A percentile compares a stretch with the other conserved stretches of the same genome.
Evolutionary conservation across 2,113 vertebrate genomes (phyloP).

Genomic region (Neotoma lepida): DNA sequence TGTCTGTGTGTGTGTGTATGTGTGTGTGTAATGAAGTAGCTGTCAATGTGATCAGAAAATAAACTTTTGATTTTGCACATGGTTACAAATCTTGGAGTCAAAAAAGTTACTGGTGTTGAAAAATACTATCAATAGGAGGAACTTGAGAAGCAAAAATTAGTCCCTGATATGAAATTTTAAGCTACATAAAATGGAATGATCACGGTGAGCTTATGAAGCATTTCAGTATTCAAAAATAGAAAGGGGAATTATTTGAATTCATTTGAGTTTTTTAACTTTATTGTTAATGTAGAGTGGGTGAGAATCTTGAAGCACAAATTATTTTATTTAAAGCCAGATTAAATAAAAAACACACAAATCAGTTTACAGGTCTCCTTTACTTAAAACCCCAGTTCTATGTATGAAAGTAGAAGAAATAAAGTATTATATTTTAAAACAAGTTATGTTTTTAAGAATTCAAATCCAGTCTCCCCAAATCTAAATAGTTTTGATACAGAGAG

Average conservation of each 20-base stretch:
- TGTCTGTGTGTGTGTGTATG: no score
- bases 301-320: neutral
- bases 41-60: constrained; percentile 32
- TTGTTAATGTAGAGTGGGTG: neutral
- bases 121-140: neutral
- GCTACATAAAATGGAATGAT: neutral
- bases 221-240: constrained; percentile 12
- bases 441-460: constrained; percentile 8
- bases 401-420: neutral
- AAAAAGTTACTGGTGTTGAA: constrained; percentile 5
- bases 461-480: neutral
- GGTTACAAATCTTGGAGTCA: neutral
- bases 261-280: neutral
- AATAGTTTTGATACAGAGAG: neutral
- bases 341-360: neutral
- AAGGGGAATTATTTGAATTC: neutral
- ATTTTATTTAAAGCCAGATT: neutral
- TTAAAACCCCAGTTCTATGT: neutral
- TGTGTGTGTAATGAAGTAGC: neutral
- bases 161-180: neutral
- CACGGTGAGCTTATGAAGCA: neutral
- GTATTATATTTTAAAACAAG: neutral
- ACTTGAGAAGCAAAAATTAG: neutral
- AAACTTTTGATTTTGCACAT: constrained; percentile 39
- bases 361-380: neutral